These are phyloP conservation scores for Fratercula arctica DNA, from an alignment of 2,797 vertebrate species.

Conservation along the genomic window DNA sequence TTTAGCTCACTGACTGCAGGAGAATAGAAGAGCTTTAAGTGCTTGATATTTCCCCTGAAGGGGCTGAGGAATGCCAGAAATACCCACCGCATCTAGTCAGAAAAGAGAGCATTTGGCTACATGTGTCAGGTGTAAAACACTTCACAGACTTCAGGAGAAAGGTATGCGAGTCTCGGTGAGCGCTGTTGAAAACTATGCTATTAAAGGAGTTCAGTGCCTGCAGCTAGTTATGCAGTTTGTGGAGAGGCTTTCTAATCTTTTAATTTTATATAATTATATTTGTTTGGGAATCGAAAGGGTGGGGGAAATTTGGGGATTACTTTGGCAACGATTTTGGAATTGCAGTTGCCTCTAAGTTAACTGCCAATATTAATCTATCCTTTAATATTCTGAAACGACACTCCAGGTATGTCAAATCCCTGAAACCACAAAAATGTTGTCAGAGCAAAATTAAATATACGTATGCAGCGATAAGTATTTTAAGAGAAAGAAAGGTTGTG, in stretches of 20 bases:
- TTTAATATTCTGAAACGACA: conserved; percentile 13
- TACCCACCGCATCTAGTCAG: conserved; percentile 34
- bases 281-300: conserved; percentile 47
- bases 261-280: conserved; percentile 75
- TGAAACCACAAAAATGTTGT: conserved; percentile 43
- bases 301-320: conserved; percentile 42
- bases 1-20: not conserved
- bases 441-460: not conserved
- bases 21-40: conserved; percentile 18
- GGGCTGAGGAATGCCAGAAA: conserved; percentile 63
- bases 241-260: conserved; percentile 72
- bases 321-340: conserved; percentile 50
- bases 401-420: conserved; percentile 30
- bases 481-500: not conserved
- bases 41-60: conserved; percentile 49
- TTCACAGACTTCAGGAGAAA: conserved; percentile 55
- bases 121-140: conserved; percentile 49
- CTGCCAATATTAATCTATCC: conserved; percentile 42
- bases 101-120: conserved; percentile 43
- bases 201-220: conserved; percentile 66
- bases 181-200: conserved; percentile 22
- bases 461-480: not conserved
- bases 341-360: conserved; percentile 20
- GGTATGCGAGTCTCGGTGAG: conserved; percentile 36
- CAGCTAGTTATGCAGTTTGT: conserved; percentile 69